phyloP scores from a whole-genome alignment of 2,113 vertebrate species.

The Tetrao urogallus region DNA sequence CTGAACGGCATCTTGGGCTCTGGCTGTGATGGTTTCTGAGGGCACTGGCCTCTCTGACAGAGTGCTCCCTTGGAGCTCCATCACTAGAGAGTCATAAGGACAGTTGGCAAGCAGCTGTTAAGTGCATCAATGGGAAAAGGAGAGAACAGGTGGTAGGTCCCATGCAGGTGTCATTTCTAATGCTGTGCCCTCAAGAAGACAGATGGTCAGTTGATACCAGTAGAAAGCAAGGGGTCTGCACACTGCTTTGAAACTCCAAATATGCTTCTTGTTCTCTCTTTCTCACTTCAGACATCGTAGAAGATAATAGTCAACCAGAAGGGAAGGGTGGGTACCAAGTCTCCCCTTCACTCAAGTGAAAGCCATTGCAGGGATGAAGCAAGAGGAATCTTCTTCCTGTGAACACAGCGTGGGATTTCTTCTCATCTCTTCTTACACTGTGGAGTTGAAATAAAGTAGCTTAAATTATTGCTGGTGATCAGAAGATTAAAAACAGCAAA shows the following conservation, averaged over 20 bases:
- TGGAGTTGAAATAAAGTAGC: not conserved
- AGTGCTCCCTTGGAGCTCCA: not conserved
- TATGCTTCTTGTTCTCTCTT: not conserved
- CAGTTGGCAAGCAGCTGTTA: not conserved
- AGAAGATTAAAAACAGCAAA: not conserved
- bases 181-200: not conserved
- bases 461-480: not conserved
- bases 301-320: not conserved
- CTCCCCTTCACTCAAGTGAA: not conserved
- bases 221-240: not conserved
- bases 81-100: not conserved
- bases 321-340: not conserved
- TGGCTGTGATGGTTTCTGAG: not conserved
- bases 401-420: not conserved
- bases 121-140: not conserved
- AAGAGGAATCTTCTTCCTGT: not conserved
- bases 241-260: not conserved
- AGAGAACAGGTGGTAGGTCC: not conserved
- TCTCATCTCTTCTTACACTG: not conserved
- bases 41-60: not conserved
- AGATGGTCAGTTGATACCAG: not conserved
- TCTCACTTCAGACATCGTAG: not conserved
- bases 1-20: not conserved
- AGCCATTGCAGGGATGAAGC: not conserved
- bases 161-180: not conserved